These are phyloP conservation scores for Smutsia temminckii DNA, from an alignment of 2,797 vertebrate species.

Conservation along the genomic window DNA sequence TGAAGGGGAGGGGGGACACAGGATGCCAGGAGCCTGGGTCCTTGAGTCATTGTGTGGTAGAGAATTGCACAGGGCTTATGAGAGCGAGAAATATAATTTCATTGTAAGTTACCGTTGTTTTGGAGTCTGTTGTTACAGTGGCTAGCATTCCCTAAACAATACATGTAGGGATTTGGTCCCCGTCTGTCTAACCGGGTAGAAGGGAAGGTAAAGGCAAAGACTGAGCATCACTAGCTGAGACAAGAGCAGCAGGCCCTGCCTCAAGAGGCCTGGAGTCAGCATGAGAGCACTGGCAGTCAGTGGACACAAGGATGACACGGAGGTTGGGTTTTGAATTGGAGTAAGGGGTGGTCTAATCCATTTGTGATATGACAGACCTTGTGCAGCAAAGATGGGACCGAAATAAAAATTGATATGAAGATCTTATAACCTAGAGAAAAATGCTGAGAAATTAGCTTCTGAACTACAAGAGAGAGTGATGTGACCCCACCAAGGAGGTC, in stretches of 20 bases:
- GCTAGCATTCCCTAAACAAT: background rate
- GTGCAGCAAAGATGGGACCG: background rate
- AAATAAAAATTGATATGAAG: background rate
- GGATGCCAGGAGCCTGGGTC: background rate
- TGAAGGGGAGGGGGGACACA: background rate
- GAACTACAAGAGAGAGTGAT: conserved; percentile 12
- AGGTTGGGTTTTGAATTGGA: background rate
- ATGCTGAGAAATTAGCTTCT: background rate
- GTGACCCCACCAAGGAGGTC: background rate
- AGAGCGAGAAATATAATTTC: background rate
- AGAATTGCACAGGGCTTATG: background rate
- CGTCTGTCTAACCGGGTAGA: background rate
- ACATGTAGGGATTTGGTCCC: background rate
- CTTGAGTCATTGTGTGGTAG: background rate
- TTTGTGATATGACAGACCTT: background rate
- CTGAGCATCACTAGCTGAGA: background rate
- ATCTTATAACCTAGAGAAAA: background rate
- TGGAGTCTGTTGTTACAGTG: background rate
- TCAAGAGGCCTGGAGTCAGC: background rate
- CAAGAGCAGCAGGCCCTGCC: background rate
- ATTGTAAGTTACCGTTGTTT: background rate
- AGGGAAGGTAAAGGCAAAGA: background rate
- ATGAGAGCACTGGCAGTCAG: background rate
- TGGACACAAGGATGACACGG: background rate
- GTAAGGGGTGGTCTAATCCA: background rate